Base-by-base conservation (phyloP, 2,888 invertebrate genomes). In the Drosophila phalerata region DNA sequence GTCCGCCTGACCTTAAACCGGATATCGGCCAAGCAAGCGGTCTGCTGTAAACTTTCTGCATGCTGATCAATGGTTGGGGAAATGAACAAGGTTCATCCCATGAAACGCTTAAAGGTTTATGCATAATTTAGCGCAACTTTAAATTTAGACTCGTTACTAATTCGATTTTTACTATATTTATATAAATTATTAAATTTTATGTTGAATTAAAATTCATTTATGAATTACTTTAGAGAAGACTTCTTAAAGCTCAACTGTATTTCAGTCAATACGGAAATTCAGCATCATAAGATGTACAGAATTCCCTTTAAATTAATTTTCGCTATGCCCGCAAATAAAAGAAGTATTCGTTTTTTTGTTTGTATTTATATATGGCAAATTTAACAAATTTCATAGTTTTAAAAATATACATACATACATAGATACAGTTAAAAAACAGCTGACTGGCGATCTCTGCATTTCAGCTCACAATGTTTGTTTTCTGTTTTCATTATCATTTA, bases 291-390 rank as follows among this genome's bases (percentile, higher is more conserved):
- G n/a, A 6, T 37, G 22, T 22, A 5, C 34, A 34, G 13, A 22
- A 22, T 22, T 22, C 22, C 22, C 3, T 22, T 22, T 22, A 0
- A 22, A 22, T 28, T 28, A 3, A 8, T 28, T 28, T 28, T 28
- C 4, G 6, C 8, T 28, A 28, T 28, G 5, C 28, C 8, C 28
- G 28, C 28, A 8, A 28, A 9, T 10, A 37, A 37, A 2, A 37
- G 3, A 37, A 37, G n/a, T 13, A 3, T 8, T 37, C 52, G 34
- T 68, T 69, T 63, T 73, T 70, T 66, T 60, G 45, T 80, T 85
- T 80, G 78, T 86, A 86, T 86, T 86, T 85, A 88, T 88, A 88
- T 87, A 86, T 86, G 85, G 85, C 85, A 86, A 86, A 85, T 88
- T 86, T 88, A 86, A 86, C 85, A 88, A 86, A 78, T 81, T 84